Percentiles rank a stretch among this genome's conserved stretches.
These are phyloP conservation scores for Agrilus planipennis DNA, from an alignment of 1,140 invertebrate species.

Conservation along the genomic window DNA sequence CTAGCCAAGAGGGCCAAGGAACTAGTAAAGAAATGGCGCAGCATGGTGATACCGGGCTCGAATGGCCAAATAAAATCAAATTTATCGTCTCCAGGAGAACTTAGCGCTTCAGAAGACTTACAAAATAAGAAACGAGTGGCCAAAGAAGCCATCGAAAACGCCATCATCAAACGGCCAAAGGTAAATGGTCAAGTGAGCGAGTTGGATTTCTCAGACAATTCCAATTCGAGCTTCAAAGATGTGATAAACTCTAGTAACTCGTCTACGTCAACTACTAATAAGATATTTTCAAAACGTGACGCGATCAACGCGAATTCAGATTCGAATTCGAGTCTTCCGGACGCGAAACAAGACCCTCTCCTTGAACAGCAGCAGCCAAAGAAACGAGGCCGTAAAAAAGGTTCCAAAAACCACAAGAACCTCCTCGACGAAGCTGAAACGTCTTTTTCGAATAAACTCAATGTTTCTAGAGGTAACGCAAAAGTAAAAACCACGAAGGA, in stretches of 20 bases:
- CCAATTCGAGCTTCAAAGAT: slow-evolving; percentile 33
- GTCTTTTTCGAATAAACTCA: slow-evolving; percentile 48
- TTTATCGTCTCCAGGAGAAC: slow-evolving; percentile 7
- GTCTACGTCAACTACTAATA: slow-evolving; percentile 15
- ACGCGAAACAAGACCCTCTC: slow-evolving; percentile 17
- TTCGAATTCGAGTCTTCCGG: slow-evolving; percentile 31
- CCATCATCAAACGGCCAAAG: slow-evolving; percentile 16
- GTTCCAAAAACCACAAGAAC: slow-evolving; percentile 48
- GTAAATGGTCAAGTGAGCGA: slow-evolving; percentile 24
- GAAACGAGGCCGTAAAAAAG: slow-evolving; percentile 57
- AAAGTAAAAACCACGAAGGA: slow-evolving; percentile 79
- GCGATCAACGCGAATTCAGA: slow-evolving; percentile 31
- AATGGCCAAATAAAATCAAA: slow-evolving; percentile 28
- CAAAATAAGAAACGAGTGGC: slow-evolving; percentile 7
- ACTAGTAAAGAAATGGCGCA: slow-evolving; percentile 82
- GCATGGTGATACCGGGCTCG: slow-evolving; percentile 54
- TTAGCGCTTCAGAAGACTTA: slow-evolving; percentile 7
- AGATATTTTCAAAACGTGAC: too few relatives aligned
- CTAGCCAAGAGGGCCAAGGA: slow-evolving; percentile 82
- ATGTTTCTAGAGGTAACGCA: slow-evolving; percentile 48
- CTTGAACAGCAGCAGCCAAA: slow-evolving; percentile 34
- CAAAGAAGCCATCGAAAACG: slow-evolving; percentile 5
- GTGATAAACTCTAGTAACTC: slow-evolving; percentile 11
- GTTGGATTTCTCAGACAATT: slow-evolving; percentile 30
- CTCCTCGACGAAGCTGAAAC: slow-evolving; percentile 40